Evolutionary conservation across 2,113 vertebrate species (phyloP).

Genomic region (Gymnogyps californianus): DNA sequence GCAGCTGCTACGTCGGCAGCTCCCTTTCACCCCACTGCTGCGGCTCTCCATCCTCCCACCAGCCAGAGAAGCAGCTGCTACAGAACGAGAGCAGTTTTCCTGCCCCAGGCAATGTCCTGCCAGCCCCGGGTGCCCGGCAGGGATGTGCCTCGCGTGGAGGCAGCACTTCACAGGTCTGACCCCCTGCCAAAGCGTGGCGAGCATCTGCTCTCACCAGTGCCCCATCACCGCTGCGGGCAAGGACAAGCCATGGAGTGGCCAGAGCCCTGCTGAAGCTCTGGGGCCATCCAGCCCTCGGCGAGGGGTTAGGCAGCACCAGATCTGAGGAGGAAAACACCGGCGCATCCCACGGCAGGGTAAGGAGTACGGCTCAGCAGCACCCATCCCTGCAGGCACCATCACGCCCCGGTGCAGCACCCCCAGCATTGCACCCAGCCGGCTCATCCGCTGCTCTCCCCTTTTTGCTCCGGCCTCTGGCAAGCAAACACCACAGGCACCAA

Average conservation of each 20-base stretch:
- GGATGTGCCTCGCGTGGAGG: not conserved
- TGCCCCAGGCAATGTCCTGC: not conserved
- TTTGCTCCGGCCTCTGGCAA: not conserved
- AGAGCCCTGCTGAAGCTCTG: not conserved
- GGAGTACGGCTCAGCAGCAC: not conserved
- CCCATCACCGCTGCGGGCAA: rapidly evolving
- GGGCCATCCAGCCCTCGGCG: not conserved
- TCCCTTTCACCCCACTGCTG: not conserved
- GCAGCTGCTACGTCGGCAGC: not conserved
- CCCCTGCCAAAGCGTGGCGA: rapidly evolving
- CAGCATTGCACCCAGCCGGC: rapidly evolving
- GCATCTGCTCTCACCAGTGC: not conserved
- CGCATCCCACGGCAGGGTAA: rapidly evolving
- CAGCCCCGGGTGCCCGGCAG: not conserved
- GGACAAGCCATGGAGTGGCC: rapidly evolving
- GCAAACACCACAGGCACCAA: not conserved
- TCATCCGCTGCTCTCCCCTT: not conserved
- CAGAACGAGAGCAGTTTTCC: not conserved
- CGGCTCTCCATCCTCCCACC: not conserved
- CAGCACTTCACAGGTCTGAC: not conserved
- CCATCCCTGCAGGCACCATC: not conserved
- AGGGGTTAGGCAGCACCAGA: not conserved
- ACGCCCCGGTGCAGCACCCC: not conserved
- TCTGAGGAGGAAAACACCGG: not conserved
- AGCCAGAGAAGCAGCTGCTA: not conserved